Base-by-base conservation (phyloP, 1,140 invertebrate species). In the Solenopsis invicta region DNA sequence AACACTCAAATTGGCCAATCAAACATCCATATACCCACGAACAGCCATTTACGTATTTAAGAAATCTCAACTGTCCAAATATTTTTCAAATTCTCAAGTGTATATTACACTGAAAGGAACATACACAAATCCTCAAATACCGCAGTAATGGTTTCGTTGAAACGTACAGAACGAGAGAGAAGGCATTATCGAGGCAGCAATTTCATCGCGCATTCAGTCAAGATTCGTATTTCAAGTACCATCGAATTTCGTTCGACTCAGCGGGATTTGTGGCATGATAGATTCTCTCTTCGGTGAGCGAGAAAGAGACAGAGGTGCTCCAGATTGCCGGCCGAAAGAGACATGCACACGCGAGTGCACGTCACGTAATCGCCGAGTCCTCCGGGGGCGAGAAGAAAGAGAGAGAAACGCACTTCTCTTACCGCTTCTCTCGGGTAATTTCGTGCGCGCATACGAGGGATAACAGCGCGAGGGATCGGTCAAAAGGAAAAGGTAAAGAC, bases 361-460 rank as follows among this genome's bases (percentile, higher is more conserved):
- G 48, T 81, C 64, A 61, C 69, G 54, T 75, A 75, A 84, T 84
- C 80, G 24, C 37, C 29, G 45, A 75, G 24, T 74, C 45, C 69
- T 84, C 80, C 69, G 24, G 50, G 69, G 48, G 48, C 59, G 74
- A 76, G 82, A 85, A 64, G 82, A 77, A 66, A 64, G 82, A 45
- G 82, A 85, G 48, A 66, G 52, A 34, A 48, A 41, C 41, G 41
- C 4, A 1, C 54, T 34, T 41, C 34, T 69, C 24, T 48, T 48
- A 21, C 16, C 77, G 21, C 21, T 56, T 29, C 69, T 61, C 18
- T 18, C 29, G 69, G 34, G 50, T 86, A 86, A 86, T 86, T 86
- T 86, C 24, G 76, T 86, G 45, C n/a, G 82, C 50, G 48, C 45
- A 64, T 59, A 41, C 72, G 72, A 76, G 54, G 76, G 54, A 84